Conservation (phyloP, 2,888 invertebrate species). For the Caradrina clavipalpis region DNA sequence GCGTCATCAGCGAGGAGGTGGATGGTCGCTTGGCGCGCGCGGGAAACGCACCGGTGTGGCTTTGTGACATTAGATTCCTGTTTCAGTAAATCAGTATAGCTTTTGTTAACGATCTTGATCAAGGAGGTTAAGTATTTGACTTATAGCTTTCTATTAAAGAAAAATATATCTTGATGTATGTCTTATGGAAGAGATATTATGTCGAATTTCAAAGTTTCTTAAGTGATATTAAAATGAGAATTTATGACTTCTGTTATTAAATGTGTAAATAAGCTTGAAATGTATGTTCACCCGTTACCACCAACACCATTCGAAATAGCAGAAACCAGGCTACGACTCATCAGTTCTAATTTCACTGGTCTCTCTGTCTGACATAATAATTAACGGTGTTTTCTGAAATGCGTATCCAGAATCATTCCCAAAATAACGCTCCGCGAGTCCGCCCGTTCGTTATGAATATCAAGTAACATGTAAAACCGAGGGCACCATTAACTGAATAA, state of each 20-base stretch:
- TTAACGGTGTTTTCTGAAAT: neutral
- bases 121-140: neutral
- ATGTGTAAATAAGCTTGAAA: constrained; percentile 4
- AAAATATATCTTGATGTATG: neutral
- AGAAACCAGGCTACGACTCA: neutral
- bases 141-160: neutral
- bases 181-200: neutral
- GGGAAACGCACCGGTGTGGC: constrained; percentile 87
- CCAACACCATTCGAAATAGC: constrained; percentile 24
- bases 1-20: constrained; percentile 83
- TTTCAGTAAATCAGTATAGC: constrained; percentile 58
- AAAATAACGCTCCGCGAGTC: neutral
- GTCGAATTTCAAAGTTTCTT: neutral
- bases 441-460: neutral
- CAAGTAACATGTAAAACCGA: neutral
- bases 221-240: neutral
- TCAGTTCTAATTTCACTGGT: neutral
- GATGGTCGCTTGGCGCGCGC: constrained; percentile 78
- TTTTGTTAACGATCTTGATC: constrained; percentile 31
- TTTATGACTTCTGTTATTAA: neutral
- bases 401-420: constrained; percentile 17
- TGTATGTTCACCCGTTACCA: neutral
- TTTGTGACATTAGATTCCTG: constrained; percentile 89
- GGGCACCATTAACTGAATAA: neutral
- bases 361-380: neutral